A percentile compares a stretch with the other conserved stretches of the same genome.
These are phyloP conservation scores for Chiloscyllium plagiosum DNA, from an alignment of 2,113 vertebrate species.

Conservation along the genomic window DNA sequence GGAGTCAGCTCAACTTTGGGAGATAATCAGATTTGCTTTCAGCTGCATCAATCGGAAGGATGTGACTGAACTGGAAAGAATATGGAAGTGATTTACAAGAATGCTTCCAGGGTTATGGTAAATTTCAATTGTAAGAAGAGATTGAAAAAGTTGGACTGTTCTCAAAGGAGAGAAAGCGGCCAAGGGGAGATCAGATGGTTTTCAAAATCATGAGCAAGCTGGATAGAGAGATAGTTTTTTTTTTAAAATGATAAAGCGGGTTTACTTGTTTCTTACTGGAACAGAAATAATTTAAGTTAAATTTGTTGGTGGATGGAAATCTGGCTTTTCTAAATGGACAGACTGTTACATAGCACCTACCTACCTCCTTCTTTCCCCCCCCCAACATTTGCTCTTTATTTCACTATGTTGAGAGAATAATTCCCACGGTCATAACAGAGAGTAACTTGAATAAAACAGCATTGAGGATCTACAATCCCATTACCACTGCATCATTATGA, in stretches of 20 bases:
- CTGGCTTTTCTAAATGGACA: neutral
- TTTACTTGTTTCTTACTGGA: neutral
- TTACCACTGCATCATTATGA: neutral
- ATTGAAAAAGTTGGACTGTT: too few relatives aligned
- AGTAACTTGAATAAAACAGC: neutral
- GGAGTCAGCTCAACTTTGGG: too few relatives aligned
- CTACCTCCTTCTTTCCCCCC: neutral
- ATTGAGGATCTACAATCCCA: neutral
- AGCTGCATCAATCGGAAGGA: too few relatives aligned
- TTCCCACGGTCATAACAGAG: neutral
- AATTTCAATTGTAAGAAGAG: too few relatives aligned
- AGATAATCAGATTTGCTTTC: too few relatives aligned
- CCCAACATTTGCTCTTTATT: neutral
- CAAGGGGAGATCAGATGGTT: too few relatives aligned
- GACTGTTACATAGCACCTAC: neutral
- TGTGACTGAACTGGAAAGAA: too few relatives aligned
- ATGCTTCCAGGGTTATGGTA: too few relatives aligned
- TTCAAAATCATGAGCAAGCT: too few relatives aligned
- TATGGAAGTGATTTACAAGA: too few relatives aligned
- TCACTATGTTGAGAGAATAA: neutral
- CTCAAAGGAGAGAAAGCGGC: too few relatives aligned
- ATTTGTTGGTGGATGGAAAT: neutral
- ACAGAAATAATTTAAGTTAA: neutral
- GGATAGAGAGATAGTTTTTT: neutral
- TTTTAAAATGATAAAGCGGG: neutral